Evolutionary conservation across 2,113 vertebrate genomes (phyloP), one percentile per base, ranked within the genome.

Genomic region (Hippolais icterina): DNA sequence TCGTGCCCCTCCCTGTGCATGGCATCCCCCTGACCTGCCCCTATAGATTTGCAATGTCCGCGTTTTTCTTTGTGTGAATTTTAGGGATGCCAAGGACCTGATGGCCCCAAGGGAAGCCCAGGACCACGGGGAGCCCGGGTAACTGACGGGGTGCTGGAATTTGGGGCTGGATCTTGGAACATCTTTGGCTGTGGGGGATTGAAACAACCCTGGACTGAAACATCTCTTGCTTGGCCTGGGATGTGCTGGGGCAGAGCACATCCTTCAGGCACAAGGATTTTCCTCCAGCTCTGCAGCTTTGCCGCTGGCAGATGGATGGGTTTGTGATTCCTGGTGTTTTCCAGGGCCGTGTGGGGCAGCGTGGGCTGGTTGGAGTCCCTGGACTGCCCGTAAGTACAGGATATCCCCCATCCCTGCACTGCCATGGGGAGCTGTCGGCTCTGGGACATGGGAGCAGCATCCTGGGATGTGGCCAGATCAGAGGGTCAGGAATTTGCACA

Each of bases 91-190:
- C 97, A 97, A 87, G 99, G 99, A 96, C 80, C 95, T 4, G 98
- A 98, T 37, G 98, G 98, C 75, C 97, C 85, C 0, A 97, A 86
- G 28, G 98, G 99, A 72, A 95, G 86, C 41, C 93, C 95, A 60
- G 99, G 99, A 95, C 84, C 94, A 1, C 98, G 98, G 94, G 99
- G 99, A 80, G 97, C 94, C 61, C 97, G 98, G 98, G 99, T 99
- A 98, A 98, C 11, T 72, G 28, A 7, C 0, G 9, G 60, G 49
- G 16, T 4, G 12, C 52, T 68, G 42, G 37, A 15, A 8, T 28
- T 27, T 27, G 8, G 11, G 29, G 33, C 18, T 74, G 76, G 31
- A 18, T 27, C 33, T 28, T 47, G 60, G 74, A 54, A 60, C 41
- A 39, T 10, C 29, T 90, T 82, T 79, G 60, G 27, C 23, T 22